A percentile compares a stretch with the other conserved stretches of the same genome.
Conservation (phyloP, 2,113 vertebrate genomes). For the Sterrhoptilus dennistouni region DNA sequence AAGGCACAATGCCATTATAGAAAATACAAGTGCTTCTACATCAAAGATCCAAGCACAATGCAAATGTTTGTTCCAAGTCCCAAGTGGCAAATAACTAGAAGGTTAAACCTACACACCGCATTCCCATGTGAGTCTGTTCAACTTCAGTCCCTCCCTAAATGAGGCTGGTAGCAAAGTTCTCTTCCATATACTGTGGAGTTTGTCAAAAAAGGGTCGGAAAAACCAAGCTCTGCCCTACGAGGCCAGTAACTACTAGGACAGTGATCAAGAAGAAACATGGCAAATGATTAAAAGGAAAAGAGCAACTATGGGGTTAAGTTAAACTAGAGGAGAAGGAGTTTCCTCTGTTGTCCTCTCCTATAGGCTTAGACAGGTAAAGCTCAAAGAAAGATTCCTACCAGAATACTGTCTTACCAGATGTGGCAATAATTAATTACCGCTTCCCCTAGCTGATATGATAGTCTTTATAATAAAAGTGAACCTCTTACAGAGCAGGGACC, state of each 20-base stretch:
- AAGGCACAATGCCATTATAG: not conserved
- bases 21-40: not conserved
- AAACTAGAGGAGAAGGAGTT: not conserved
- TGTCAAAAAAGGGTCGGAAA: not conserved
- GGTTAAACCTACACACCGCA: not conserved
- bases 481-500: not conserved
- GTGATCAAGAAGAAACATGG: not conserved
- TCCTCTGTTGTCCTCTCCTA: fast-evolving
- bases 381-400: not conserved
- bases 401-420: not conserved
- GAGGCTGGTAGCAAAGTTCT: not conserved
- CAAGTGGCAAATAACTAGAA: not conserved
- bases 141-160: not conserved
- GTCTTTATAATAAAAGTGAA: not conserved
- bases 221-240: not conserved
- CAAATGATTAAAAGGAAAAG: not conserved
- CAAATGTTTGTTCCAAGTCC: not conserved
- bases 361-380: not conserved
- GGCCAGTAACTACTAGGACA: not conserved
- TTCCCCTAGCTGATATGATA: not conserved
- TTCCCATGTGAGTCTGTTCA: not conserved
- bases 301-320: not conserved
- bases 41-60: not conserved
- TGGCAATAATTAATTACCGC: not conserved
- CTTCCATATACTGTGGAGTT: not conserved